Evolutionary conservation across 2,888 invertebrate species (phyloP), one percentile per base, ranked within the genome.

Genomic region (Melikaiella ostensackeni): DNA sequence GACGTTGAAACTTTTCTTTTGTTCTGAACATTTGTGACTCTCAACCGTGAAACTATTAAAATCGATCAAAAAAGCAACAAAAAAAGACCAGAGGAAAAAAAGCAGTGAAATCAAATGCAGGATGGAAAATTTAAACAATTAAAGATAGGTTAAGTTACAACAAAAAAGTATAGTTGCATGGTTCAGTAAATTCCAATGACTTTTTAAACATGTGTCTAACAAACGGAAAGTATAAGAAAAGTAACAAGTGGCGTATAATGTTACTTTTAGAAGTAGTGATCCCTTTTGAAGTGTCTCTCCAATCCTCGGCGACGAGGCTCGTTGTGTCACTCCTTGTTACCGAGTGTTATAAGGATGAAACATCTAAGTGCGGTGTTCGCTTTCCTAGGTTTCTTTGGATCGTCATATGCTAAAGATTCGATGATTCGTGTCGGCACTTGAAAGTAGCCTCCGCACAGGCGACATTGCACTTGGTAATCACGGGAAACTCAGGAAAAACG

Each of bases 401-500:
- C 64, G 50, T 64, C 55, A 59, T 76, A 55, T 42, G 35, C 33
- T 11, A 24, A 75, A 11, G 50, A 63, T 46, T 55, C 38, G 63
- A 61, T 62, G 46, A 50, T 75, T 75, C 62, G 62, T 62, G 50
- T 75, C 42, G 38, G 46, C 27, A 62, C 30, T 33, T 27, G 50
- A 62, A 62, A 46, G 62, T 61, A 42, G 46, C 46, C 46, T 50
- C 30, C 42, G 46, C 21, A 75, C 27, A 75, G 33, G 46, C 62
- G 61, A 38, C 75, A 61, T 62, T 57, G 24, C 57, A 59, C 42
- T 59, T 19, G 16, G 59, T 59, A 66, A 70, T 70, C 27, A 19
- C 6, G 24, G 33, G n/a, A 70, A 66, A 46, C 73, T 16, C 27
- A 62, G 63, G 35, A 64, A 80, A 85, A 84, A 79, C 74, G 83